Evolutionary conservation across 2,888 invertebrate genomes (phyloP).

Genomic region (Bombyx huttoni): DNA sequence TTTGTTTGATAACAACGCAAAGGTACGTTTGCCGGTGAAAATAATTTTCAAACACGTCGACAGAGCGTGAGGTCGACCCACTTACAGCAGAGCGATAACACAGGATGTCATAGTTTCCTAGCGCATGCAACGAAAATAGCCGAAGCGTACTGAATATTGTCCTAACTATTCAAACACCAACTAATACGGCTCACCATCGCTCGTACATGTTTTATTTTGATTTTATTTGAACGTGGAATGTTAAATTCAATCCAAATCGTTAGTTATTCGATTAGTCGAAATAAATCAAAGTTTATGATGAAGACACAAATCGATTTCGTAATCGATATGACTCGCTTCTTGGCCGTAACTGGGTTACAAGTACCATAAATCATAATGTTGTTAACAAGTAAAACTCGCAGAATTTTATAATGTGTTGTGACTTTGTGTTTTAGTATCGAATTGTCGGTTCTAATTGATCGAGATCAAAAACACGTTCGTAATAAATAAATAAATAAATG

Average conservation of each 20-base stretch:
- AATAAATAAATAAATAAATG: too few species aligned
- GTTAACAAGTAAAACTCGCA: conserved; percentile 32
- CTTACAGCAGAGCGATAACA: conserved; percentile 50
- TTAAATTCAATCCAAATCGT: too few species aligned
- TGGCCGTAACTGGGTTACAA: conserved; percentile 41
- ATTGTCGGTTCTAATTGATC: too few species aligned
- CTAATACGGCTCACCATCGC: neutral
- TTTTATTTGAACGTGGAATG: too few species aligned
- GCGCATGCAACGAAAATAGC: conserved; percentile 5
- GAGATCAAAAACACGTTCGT: too few species aligned
- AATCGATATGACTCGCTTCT: conserved; percentile 20
- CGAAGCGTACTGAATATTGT: neutral
- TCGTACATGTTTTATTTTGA: neutral
- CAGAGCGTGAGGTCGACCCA: conserved; percentile 43
- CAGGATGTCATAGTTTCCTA: conserved; percentile 62
- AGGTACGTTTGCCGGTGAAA: conserved; percentile 44
- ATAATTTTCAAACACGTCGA: conserved; percentile 55
- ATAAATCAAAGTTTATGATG: conserved; percentile 10
- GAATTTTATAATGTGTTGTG: conserved; percentile 5
- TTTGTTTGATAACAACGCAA: conserved; percentile 33
- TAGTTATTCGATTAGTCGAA: too few species aligned
- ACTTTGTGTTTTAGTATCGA: neutral
- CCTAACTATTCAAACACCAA: neutral
- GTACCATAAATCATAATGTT: conserved; percentile 52
- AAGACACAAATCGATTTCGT: conserved; percentile 28